Evolutionary conservation across 1,140 invertebrate species (phyloP).

Genomic region (Drosophila paulistorum): DNA sequence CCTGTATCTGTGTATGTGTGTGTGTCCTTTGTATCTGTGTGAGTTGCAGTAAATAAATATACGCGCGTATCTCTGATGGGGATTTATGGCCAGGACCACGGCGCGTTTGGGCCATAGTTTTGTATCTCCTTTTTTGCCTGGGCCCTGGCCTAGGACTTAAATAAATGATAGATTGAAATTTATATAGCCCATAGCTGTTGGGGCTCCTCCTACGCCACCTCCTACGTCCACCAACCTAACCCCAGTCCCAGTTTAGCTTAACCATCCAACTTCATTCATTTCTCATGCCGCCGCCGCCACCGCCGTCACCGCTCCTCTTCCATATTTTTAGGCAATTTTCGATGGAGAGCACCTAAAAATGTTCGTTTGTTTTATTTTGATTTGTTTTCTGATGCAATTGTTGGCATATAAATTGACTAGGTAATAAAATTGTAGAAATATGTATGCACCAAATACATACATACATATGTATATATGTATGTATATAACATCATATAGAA

Average conservation of each 20-base stretch:
- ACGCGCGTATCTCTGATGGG: slow-evolving; percentile 80
- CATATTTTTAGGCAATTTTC: slow-evolving; percentile 68
- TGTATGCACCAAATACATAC: slow-evolving; percentile 3
- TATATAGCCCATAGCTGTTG: slow-evolving; percentile 62
- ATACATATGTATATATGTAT: not conserved
- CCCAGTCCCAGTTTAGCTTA: not conserved
- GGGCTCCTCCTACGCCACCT: not conserved
- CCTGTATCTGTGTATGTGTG: slow-evolving; percentile 16
- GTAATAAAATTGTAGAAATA: slow-evolving; percentile 55
- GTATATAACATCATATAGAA: not conserved
- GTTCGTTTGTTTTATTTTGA: slow-evolving; percentile 42
- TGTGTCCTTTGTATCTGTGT: slow-evolving; percentile 49
- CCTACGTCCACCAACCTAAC: not conserved
- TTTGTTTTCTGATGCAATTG: slow-evolving; percentile 40
- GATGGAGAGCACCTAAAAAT: slow-evolving; percentile 29
- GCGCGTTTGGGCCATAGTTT: slow-evolving; percentile 40
- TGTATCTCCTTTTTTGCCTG: slow-evolving; percentile 36
- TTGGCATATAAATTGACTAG: slow-evolving; percentile 62
- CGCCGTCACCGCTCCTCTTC: not conserved
- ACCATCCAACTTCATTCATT: slow-evolving; percentile 1
- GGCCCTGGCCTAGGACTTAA: slow-evolving; percentile 72
- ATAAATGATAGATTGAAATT: slow-evolving; percentile 81
- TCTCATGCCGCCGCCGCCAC: not conserved
- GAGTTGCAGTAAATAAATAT: slow-evolving; percentile 80
- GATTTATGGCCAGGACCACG: slow-evolving; percentile 69